These are phyloP conservation scores for Hedya salicella DNA, from an alignment of 2,888 invertebrate genomes.

Conservation along the genomic window DNA sequence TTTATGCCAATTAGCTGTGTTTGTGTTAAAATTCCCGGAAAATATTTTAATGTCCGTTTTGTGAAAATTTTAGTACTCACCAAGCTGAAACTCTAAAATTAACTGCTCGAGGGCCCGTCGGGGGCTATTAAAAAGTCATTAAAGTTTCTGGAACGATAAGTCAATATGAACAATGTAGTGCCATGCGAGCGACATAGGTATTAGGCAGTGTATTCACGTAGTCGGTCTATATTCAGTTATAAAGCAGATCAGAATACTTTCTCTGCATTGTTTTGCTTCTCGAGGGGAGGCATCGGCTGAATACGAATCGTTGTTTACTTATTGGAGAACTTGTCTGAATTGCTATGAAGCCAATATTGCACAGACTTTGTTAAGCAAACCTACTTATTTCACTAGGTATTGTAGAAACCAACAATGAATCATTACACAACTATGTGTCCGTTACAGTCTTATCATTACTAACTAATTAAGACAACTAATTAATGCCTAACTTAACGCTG, in stretches of 20 bases:
- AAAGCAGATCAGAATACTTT: conserved; percentile 50
- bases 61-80: conserved; percentile 42
- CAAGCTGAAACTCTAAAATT: conserved; percentile 55
- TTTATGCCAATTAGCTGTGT: conserved; percentile 51
- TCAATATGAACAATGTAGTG: conserved; percentile 52
- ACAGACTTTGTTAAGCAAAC: background rate
- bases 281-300: conserved; percentile 47
- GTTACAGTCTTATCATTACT: conserved; percentile 27
- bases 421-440: conserved; percentile 28
- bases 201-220: conserved; percentile 27
- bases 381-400: background rate
- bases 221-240: conserved; percentile 55
- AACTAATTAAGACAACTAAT: conserved; percentile 35
- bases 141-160: conserved; percentile 51
- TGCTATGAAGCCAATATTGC: conserved; percentile 4
- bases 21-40: conserved; percentile 37
- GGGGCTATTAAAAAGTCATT: conserved; percentile 70
- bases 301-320: conserved; percentile 49
- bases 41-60: conserved; percentile 36
- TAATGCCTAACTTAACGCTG: conserved; percentile 31
- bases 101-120: conserved; percentile 56
- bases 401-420: conserved; percentile 24
- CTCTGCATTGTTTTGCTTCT: conserved; percentile 48
- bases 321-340: conserved; percentile 23
- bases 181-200: conserved; percentile 43